Conservation (phyloP, 2,797 vertebrate genomes). For the Melanotaenia parkinsoni region DNA sequence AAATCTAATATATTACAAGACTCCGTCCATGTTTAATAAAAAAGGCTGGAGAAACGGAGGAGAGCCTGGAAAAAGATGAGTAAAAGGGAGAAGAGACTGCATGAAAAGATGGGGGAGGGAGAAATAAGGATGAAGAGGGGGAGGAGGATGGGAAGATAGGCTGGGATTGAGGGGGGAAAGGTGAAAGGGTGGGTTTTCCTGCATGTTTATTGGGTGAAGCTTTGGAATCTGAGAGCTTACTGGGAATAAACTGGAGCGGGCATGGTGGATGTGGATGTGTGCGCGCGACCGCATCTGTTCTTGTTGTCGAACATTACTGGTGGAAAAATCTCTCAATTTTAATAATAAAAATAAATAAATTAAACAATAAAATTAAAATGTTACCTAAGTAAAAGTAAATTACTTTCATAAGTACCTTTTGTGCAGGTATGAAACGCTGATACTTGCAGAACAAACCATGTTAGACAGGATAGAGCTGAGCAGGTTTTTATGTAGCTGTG, state of each 20-base stretch:
- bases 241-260: conserved; percentile 27
- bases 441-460: neutral
- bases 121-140: conserved; percentile 3
- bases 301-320: neutral
- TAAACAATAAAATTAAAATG: neutral
- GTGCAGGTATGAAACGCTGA: neutral
- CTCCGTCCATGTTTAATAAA: neutral
- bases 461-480: neutral
- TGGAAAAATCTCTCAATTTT: neutral
- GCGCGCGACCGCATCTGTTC: neutral
- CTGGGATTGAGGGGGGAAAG: neutral
- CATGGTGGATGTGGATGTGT: neutral
- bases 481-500: no score
- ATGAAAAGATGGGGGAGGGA: conserved; percentile 18
- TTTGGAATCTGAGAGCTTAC: conserved; percentile 19
- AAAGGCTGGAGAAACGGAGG: neutral
- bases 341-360: neutral
- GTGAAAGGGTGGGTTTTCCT: conserved; percentile 21
- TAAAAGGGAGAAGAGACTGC: no score
- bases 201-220: conserved; percentile 39
- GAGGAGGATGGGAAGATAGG: conserved; percentile 1
- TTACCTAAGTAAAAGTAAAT: neutral
- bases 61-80: neutral
- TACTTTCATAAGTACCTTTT: neutral
- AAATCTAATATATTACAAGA: neutral